phyloP scores from a whole-genome alignment of 2,797 vertebrate species.

The Lacerta agilis region DNA sequence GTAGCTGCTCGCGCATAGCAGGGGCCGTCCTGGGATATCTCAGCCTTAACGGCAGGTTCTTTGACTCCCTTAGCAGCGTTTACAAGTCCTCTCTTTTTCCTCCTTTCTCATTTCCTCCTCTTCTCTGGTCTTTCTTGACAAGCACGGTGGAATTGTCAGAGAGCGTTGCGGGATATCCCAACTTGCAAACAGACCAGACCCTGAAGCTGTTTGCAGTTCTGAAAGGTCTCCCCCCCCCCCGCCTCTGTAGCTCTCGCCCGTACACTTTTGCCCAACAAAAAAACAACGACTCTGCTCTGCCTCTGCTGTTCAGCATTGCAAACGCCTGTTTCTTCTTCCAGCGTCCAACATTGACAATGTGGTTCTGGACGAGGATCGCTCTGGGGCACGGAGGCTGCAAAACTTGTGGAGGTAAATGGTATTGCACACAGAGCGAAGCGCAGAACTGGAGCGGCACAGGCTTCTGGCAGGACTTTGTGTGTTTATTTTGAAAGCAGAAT shows the following conservation, averaged over 20 bases:
- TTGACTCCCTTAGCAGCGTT: not conserved
- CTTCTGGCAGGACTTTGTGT: not conserved
- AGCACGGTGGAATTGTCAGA: not conserved
- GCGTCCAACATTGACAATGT: conserved; percentile 92
- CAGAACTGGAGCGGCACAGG: too few relatives aligned
- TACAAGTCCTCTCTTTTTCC: not conserved
- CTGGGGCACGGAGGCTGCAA: conserved; percentile 90
- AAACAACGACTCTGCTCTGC: not conserved
- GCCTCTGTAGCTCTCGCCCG: too few relatives aligned
- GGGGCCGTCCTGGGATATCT: not conserved
- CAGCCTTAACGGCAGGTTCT: not conserved
- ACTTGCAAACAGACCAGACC: not conserved
- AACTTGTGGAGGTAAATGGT: conserved; percentile 91
- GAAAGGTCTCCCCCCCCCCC: not conserved
- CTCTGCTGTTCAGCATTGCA: not conserved
- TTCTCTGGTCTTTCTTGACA: not conserved
- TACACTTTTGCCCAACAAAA: not conserved
- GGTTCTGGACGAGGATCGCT: conserved; percentile 92
- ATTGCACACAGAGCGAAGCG: too few relatives aligned
- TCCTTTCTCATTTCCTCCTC: not conserved
- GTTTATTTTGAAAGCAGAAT: not conserved
- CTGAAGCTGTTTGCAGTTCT: not conserved
- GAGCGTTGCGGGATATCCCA: not conserved
- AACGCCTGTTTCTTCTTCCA: conserved; percentile 55
- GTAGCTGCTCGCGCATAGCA: too few relatives aligned